Evolutionary conservation across 2,113 vertebrate species (phyloP), one percentile per base, ranked within the genome.

Genomic region (Oriolus oriolus): DNA sequence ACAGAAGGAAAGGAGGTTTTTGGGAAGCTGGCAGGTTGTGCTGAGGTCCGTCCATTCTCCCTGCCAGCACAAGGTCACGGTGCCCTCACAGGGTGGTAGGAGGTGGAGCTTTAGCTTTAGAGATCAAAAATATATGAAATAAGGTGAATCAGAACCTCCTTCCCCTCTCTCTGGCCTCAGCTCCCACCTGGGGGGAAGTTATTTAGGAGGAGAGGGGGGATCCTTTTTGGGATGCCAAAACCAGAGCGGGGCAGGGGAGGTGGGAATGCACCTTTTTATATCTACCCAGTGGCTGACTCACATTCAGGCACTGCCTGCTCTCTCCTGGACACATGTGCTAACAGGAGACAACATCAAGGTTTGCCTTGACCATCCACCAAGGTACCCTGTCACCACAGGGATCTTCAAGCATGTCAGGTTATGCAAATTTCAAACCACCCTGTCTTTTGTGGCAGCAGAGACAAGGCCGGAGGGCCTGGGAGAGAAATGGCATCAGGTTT

Each of bases 11-110:
- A 83, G 35, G 35, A 53, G 61, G 11, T 7, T 61, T 81, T 80
- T 1, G 33, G 79, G 79, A 27, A 41, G 0, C 3, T 60, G 59
- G 23, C 59, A 74, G 21, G 21, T 45, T 77, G 1, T 21, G 59
- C 39, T 22, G 35, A 33, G 65, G 20, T 84, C 30, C 39, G 21
- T 8, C 45, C 4, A 0, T 45, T 52, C 18, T 37, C 15, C 49
- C 0, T 3, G 53, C 14, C 70, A 37, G 37, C 13, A 71, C 0
- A 2, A 30, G 8, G 18, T 41, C 45, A 28, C 27, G 7, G 35
- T 41, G 42, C 9, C 30, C 33, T 71, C 33, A 33, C 10, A 39
- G 41, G 22, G 30, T 24, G 63, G 24, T 16, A 50, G 28, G 53
- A 57, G 12, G 4, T 22, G 56, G 8, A 35, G 4, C 5, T 49